Percentiles rank a stretch among this genome's conserved stretches.
phyloP scores from a whole-genome alignment of 2,888 invertebrate species.

The Dasysyrphus albostriatus region DNA sequence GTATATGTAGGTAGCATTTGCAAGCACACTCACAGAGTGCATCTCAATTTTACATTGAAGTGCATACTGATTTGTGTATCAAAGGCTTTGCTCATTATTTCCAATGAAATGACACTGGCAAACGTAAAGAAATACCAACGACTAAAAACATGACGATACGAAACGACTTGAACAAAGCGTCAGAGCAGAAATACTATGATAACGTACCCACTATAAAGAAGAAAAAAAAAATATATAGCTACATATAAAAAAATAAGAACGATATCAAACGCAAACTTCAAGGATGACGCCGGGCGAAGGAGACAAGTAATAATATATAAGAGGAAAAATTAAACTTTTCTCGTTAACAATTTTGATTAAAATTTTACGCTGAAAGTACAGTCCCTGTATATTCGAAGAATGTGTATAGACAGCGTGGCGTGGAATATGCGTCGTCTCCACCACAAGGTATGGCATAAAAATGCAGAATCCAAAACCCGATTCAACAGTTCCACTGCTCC shows the following conservation, averaged over 20 bases:
- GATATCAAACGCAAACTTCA: slow-evolving; percentile 25
- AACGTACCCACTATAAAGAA: not conserved
- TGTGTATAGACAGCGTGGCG: not conserved
- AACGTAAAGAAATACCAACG: slow-evolving; percentile 63
- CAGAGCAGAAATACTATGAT: slow-evolving; percentile 9
- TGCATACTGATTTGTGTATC: slow-evolving; percentile 60
- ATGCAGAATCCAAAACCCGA: not conserved
- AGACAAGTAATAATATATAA: slow-evolving; percentile 77
- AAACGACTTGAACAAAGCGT: slow-evolving; percentile 31
- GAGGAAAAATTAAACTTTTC: slow-evolving; percentile 77
- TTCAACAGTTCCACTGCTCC: slow-evolving; percentile 3
- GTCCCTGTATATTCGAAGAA: slow-evolving; percentile 21
- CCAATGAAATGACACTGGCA: slow-evolving; percentile 53
- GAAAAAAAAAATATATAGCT: too few relatives aligned
- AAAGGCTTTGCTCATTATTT: slow-evolving; percentile 70
- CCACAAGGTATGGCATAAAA: not conserved
- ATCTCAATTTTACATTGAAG: slow-evolving; percentile 44
- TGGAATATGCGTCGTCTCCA: slow-evolving; percentile 24
- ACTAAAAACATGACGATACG: slow-evolving; percentile 42
- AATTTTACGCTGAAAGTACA: slow-evolving; percentile 75
- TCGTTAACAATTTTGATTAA: slow-evolving; percentile 78
- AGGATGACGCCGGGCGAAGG: not conserved
- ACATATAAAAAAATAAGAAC: not conserved
- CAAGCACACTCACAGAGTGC: slow-evolving; percentile 32
- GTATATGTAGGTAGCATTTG: not conserved